These are phyloP conservation scores for Phrynosoma blainvillii DNA, from an alignment of 2,113 vertebrate genomes.

Conservation along the genomic window DNA sequence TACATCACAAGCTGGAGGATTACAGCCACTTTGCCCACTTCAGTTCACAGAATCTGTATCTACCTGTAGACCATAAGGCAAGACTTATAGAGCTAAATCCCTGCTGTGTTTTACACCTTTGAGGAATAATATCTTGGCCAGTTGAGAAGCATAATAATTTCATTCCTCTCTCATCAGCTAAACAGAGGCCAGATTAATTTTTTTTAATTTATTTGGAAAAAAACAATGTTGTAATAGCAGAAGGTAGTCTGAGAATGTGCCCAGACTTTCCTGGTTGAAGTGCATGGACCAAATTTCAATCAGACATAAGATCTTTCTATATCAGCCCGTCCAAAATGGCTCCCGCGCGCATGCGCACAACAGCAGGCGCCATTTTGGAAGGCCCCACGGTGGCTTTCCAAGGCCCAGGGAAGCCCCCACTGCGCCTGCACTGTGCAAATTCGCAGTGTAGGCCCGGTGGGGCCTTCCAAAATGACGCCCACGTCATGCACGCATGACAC, in stretches of 20 bases:
- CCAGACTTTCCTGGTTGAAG: neutral
- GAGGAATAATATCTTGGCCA: neutral
- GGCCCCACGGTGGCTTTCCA: too few species aligned
- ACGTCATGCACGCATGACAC: too few species aligned
- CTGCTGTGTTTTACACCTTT: neutral
- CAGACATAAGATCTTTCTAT: neutral
- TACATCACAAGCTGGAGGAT: neutral
- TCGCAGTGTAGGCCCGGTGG: too few species aligned
- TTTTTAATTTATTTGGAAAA: neutral
- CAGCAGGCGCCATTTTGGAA: too few species aligned
- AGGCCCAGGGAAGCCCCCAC: too few species aligned
- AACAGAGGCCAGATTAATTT: neutral
- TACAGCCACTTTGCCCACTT: neutral
- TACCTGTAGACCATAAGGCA: too few species aligned
- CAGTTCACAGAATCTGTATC: neutral
- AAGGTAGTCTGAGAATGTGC: neutral
- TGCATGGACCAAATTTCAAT: neutral
- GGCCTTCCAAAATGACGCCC: too few species aligned
- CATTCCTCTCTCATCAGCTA: neutral
- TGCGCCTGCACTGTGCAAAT: too few species aligned
- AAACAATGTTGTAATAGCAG: neutral
- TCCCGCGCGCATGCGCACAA: too few species aligned
- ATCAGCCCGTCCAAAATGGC: too few species aligned
- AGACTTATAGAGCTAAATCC: neutral
- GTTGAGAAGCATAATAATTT: neutral